Evolutionary conservation across 2,797 vertebrate genomes (phyloP), one percentile per base, ranked within the genome.

Genomic region (Dipus sagitta): DNA sequence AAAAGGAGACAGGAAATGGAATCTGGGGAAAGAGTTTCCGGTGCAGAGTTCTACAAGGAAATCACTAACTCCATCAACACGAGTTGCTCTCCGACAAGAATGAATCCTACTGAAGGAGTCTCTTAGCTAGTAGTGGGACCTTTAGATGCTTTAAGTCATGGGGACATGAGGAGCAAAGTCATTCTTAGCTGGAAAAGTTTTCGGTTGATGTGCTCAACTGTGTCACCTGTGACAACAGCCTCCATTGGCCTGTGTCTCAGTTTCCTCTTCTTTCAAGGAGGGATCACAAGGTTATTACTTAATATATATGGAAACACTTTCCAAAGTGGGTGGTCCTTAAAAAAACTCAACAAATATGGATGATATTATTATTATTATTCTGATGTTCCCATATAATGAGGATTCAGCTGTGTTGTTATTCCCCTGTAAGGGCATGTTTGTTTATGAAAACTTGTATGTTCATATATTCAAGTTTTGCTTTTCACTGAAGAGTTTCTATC

Each of bases 301-400:
- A 71, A 80, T 24, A 34, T 0, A 52, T 38, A 67, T 0, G 23
- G 32, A 28, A 83, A 32, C 12, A 84, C 60, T 65, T 82, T 91
- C 93, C 84, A 90, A 34, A 75, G 64, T 26, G 12, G 21, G 52
- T 62, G 26, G 90, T 96, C 97, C 92, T 94, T 95, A 96, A 97
- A 97, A 97, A 93, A 97, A 92, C 96, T 97, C 95, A 96, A 97
- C 95, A 96, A 97, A 97, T 95, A 96, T 10, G 97, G 96, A 94
- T 38, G 60, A 76, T 83, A 75, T 54, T 8, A 68, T 15, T 42
- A 68, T 15, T 42, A 74, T 62, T 58, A 90, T 47, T 76, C 77
- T 78, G 20, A 62, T 86, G 38, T 34, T 24, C 30, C 75, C 38
- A 64, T 1, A 2, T 15, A 79, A 75, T 2, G 60, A 52, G n/a